Conservation (phyloP, 2,113 vertebrate genomes). For the Paramormyrops kingsleyae region DNA sequence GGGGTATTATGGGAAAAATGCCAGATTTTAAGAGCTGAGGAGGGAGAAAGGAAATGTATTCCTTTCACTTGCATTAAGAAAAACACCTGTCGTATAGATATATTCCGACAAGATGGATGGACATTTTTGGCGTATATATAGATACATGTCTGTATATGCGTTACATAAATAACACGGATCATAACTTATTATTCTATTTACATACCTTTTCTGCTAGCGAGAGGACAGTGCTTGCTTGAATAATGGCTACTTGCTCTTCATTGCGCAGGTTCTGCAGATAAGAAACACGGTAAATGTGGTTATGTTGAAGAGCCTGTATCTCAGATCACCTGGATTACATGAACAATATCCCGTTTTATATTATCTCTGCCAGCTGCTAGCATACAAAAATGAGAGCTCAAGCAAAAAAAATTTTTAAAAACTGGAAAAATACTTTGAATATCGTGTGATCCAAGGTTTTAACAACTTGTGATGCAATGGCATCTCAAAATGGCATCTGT, state of each 20-base stretch:
- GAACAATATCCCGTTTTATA: neutral
- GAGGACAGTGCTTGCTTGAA: conserved; percentile 94
- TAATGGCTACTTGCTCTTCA: conserved; percentile 97
- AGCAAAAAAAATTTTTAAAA: neutral
- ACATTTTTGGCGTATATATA: neutral
- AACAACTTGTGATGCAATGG: neutral
- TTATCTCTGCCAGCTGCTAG: neutral
- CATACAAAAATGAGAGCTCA: neutral
- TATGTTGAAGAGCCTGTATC: neutral
- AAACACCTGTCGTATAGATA: neutral
- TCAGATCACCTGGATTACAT: neutral
- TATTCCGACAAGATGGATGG: neutral
- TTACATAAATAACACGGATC: neutral
- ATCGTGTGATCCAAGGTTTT: neutral
- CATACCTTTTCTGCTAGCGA: conserved; percentile 95
- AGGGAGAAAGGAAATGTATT: neutral
- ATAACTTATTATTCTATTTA: neutral
- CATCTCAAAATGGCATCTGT: neutral
- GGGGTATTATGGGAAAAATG: neutral
- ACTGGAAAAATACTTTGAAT: neutral
- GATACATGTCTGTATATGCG: neutral
- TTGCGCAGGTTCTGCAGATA: conserved; percentile 85
- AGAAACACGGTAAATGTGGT: neutral
- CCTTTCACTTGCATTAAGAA: neutral
- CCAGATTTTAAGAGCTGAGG: neutral